Evolutionary conservation across 1,140 invertebrate species (phyloP).

Genomic region (Pogonognathellus flavescens): DNA sequence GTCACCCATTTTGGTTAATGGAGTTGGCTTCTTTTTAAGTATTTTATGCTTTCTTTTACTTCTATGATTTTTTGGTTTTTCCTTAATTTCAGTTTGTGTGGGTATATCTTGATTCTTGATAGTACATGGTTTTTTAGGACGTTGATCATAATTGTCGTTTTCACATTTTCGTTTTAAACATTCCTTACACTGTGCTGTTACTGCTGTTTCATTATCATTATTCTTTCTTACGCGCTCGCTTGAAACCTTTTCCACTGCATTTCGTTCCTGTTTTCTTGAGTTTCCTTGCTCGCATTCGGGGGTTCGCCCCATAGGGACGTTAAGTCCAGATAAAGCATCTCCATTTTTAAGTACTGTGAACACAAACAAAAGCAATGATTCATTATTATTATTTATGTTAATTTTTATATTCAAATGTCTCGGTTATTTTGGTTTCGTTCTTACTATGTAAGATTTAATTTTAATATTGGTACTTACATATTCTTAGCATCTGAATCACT

Average conservation of each 20-base stretch:
- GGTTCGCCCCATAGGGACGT: background rate
- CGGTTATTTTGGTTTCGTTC: no score
- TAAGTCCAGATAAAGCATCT: slow-evolving; percentile 11
- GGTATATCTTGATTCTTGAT: background rate
- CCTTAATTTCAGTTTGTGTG: background rate
- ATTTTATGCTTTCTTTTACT: no score
- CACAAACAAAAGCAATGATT: background rate
- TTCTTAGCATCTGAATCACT: background rate
- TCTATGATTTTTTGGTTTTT: no score
- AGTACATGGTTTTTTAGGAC: background rate
- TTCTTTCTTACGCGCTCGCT: background rate
- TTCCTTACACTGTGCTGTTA: no score
- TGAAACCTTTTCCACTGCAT: background rate
- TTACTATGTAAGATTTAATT: no score
- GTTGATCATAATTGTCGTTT: no score
- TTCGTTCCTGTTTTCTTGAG: background rate
- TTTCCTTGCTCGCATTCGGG: background rate
- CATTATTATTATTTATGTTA: background rate
- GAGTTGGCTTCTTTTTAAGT: no score
- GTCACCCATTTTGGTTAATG: no score
- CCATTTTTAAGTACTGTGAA: background rate
- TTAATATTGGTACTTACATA: slow-evolving; percentile 18
- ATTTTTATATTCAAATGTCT: background rate
- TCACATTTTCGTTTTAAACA: no score
- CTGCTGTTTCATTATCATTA: background rate